These are phyloP conservation scores for Dasypolia templi DNA, from an alignment of 2,888 invertebrate species.

Conservation along the genomic window DNA sequence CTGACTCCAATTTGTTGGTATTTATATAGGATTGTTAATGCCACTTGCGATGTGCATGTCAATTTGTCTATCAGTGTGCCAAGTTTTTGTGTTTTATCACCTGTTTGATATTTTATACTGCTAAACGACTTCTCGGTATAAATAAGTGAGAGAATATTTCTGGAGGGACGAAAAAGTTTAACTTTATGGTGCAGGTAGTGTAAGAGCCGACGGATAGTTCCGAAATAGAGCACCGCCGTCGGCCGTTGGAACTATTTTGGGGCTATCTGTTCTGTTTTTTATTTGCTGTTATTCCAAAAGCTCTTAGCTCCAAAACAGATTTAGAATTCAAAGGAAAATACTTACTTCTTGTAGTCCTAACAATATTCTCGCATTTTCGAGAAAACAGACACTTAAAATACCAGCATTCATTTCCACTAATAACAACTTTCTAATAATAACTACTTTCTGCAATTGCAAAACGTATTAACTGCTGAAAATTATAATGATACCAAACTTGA, in stretches of 20 bases:
- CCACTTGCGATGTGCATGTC: slow-evolving; percentile 69
- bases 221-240: slow-evolving; percentile 62
- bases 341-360: background rate
- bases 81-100: slow-evolving; percentile 70
- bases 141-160: slow-evolving; percentile 32
- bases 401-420: background rate
- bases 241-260: slow-evolving; percentile 36
- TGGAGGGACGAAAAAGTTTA: slow-evolving; percentile 31
- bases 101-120: slow-evolving; percentile 61
- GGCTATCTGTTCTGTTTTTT: background rate
- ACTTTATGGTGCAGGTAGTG: slow-evolving; percentile 54
- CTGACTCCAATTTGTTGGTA: slow-evolving; percentile 70
- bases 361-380: background rate
- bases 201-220: slow-evolving; percentile 60
- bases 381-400: background rate
- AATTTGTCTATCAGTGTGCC: slow-evolving; percentile 71
- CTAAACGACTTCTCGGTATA: slow-evolving; percentile 57
- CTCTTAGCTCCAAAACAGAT: background rate
- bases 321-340: background rate
- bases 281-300: background rate
- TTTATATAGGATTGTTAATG: slow-evolving; percentile 70
- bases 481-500: background rate
- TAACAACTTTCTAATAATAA: background rate
- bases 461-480: background rate
- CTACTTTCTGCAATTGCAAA: too few species aligned